Conservation (phyloP, 2,888 invertebrate genomes). For the Aporophyla lueneburgensis region DNA sequence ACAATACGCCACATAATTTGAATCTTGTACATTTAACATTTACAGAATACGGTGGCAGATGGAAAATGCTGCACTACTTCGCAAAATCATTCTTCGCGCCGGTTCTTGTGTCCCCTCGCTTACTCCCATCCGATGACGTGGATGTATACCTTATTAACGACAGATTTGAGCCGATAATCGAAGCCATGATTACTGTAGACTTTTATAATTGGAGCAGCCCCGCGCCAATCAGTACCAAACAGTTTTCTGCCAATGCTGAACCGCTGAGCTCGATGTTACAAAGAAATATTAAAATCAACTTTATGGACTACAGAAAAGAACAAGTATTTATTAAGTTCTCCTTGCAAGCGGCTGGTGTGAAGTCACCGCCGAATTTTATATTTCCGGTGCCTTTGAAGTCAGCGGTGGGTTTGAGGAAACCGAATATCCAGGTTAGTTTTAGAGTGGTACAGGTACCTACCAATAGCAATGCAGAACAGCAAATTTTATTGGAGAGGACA, state of each 20-base stretch:
- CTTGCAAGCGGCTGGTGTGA: conserved; percentile 85
- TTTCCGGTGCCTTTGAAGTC: conserved; percentile 92
- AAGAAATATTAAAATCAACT: conserved; percentile 71
- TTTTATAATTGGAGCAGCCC: conserved; percentile 91
- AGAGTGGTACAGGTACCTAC: not conserved
- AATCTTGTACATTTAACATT: conserved; percentile 2
- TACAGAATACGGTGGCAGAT: conserved; percentile 94
- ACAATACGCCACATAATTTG: not conserved
- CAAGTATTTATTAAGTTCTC: conserved; percentile 86
- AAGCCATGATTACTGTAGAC: conserved; percentile 89
- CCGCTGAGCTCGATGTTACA: conserved; percentile 78
- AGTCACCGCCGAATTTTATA: conserved; percentile 91
- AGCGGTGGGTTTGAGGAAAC: conserved; percentile 87
- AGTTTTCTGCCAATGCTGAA: conserved; percentile 72
- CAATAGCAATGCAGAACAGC: not conserved
- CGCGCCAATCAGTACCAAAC: conserved; percentile 77
- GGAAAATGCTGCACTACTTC: conserved; percentile 98
- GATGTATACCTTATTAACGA: conserved; percentile 93
- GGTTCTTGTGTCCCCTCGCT: conserved; percentile 92
- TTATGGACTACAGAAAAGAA: conserved; percentile 74
- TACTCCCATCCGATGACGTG: conserved; percentile 87
- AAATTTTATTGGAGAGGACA: not conserved
- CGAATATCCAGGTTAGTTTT: conserved; percentile 90
- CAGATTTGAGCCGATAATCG: conserved; percentile 82
- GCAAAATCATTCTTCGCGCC: conserved; percentile 96